Evolutionary conservation across 2,888 invertebrate species (phyloP).

Genomic region (Euproctis similis): DNA sequence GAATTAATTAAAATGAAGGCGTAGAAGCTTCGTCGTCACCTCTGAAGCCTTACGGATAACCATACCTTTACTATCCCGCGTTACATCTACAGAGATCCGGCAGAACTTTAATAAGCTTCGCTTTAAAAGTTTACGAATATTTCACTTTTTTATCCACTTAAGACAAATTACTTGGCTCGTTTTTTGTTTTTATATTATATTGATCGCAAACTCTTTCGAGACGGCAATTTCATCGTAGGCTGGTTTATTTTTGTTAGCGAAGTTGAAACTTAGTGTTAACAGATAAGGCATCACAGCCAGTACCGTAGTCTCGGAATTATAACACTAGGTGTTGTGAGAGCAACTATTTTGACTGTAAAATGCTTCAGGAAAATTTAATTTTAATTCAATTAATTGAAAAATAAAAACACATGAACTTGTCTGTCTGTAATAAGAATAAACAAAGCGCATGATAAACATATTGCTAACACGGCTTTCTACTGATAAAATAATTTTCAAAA

Average conservation of each 20-base stretch:
- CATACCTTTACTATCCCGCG: conserved; percentile 32
- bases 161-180: conserved; percentile 57
- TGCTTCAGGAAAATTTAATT: too few species aligned
- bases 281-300: too few species aligned
- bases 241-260: conserved; percentile 28
- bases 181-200: conserved; percentile 41
- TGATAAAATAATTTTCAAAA: too few species aligned
- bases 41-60: conserved; percentile 29
- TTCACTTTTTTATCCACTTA: conserved; percentile 63
- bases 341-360: too few species aligned
- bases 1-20: conserved; percentile 55
- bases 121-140: conserved; percentile 61
- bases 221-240: conserved; percentile 56
- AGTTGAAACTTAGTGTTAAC: too few species aligned
- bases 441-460: too few species aligned
- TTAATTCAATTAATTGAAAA: too few species aligned
- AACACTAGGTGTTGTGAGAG: too few species aligned
- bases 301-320: too few species aligned
- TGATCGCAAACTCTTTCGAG: conserved; percentile 21
- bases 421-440: too few species aligned
- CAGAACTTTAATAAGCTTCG: conserved; percentile 60
- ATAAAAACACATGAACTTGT: too few species aligned
- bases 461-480: too few species aligned
- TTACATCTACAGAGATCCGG: conserved; percentile 37
- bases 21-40: conserved; percentile 37